Evolutionary conservation across 2,113 vertebrate genomes (phyloP).

Genomic region (Microcebus tavaratra): DNA sequence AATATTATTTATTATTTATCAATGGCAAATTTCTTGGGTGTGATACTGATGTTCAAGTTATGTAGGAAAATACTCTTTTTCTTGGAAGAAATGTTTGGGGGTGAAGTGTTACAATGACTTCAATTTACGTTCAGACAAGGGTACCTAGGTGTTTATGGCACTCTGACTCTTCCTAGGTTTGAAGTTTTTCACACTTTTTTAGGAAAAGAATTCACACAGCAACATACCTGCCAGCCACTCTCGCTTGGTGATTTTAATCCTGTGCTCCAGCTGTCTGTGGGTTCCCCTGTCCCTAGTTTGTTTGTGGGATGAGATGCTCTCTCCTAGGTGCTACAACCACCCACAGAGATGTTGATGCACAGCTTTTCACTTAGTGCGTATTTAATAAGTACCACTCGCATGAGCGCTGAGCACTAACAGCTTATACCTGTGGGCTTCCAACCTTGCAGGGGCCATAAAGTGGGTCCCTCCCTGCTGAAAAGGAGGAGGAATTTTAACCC

Average conservation of each 20-base stretch:
- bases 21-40: background rate
- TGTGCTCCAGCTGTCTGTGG: background rate
- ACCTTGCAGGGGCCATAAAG: fast-evolving
- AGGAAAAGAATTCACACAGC: background rate
- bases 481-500: background rate
- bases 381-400: fast-evolving
- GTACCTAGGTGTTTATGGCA: background rate
- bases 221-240: background rate
- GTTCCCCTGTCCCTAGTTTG: background rate
- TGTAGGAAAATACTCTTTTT: background rate
- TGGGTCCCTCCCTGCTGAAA: background rate
- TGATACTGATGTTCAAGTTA: background rate
- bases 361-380: background rate
- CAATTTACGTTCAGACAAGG: background rate
- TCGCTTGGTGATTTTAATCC: background rate
- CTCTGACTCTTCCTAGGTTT: background rate
- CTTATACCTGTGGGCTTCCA: fast-evolving
- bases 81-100: background rate
- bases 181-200: background rate
- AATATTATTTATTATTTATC: no score
- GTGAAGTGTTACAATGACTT: background rate
- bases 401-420: background rate
- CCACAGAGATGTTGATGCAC: background rate
- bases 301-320: background rate
- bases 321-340: background rate